phyloP scores from a whole-genome alignment of 2,113 vertebrate genomes.

The Eubucco bourcierii region DNA sequence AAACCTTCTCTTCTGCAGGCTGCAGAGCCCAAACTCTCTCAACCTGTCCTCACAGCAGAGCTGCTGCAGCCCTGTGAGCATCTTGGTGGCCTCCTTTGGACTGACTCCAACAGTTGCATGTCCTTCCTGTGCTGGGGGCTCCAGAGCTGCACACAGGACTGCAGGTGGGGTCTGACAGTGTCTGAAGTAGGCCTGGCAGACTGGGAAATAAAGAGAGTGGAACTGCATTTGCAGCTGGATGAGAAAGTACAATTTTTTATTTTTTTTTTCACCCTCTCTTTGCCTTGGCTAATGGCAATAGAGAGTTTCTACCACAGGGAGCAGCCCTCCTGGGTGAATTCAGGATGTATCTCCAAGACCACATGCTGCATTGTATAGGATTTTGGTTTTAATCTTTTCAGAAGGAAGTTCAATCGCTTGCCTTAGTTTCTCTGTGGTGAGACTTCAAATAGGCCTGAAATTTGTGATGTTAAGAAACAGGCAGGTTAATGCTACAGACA shows the following conservation, averaged over 20 bases:
- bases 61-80: no score
- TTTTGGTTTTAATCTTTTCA: constrained; percentile 21
- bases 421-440: constrained; percentile 52
- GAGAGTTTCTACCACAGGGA: not conserved
- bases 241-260: not conserved
- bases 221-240: not conserved
- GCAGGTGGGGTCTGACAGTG: not conserved
- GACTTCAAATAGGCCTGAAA: constrained; percentile 58
- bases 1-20: no score
- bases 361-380: constrained; percentile 33
- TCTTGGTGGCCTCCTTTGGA: no score
- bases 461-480: constrained; percentile 29
- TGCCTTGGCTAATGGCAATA: not conserved
- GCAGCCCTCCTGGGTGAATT: constrained; percentile 15
- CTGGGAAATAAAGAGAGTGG: not conserved
- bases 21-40: no score
- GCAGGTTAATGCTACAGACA: constrained; percentile 37
- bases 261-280: not conserved
- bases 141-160: no score
- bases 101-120: no score
- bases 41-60: no score
- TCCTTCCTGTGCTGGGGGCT: no score
- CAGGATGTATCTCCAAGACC: not conserved
- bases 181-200: not conserved
- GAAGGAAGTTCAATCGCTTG: not conserved